These are phyloP conservation scores for Apodemia hepburni DNA, from an alignment of 2,888 invertebrate species.

Conservation along the genomic window DNA sequence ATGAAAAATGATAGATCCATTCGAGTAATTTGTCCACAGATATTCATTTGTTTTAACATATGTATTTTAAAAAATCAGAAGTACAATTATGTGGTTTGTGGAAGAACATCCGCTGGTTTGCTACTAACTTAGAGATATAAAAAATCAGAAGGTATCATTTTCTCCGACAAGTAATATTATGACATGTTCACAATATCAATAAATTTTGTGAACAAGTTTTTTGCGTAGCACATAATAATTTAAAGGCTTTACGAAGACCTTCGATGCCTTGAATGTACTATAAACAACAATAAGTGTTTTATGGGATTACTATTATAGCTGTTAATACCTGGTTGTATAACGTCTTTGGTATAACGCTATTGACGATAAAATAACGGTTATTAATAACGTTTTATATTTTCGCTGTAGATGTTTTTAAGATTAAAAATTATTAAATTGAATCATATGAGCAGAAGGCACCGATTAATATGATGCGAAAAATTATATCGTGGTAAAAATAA, in stretches of 20 bases:
- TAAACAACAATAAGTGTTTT: background rate
- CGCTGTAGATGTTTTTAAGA: background rate
- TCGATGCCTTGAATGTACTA: background rate
- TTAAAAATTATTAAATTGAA: background rate
- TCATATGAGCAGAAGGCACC: background rate
- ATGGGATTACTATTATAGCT: background rate
- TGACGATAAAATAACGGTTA: background rate
- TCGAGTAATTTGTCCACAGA: no score
- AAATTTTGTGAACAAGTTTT: no score
- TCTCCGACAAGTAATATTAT: no score
- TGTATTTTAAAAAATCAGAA: no score
- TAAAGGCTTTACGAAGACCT: background rate
- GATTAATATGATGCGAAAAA: background rate
- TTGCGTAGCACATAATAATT: no score
- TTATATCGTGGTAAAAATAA: background rate
- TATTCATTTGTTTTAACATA: no score
- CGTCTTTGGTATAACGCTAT: background rate
- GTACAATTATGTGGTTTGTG: no score
- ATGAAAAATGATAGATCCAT: no score
- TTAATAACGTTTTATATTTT: background rate
- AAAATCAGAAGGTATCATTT: no score
- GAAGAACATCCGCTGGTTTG: no score
- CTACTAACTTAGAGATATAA: no score
- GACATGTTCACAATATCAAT: no score
- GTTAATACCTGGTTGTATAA: background rate